Conservation (phyloP, 2,113 vertebrate genomes). For the Phoxinus phoxinus region DNA sequence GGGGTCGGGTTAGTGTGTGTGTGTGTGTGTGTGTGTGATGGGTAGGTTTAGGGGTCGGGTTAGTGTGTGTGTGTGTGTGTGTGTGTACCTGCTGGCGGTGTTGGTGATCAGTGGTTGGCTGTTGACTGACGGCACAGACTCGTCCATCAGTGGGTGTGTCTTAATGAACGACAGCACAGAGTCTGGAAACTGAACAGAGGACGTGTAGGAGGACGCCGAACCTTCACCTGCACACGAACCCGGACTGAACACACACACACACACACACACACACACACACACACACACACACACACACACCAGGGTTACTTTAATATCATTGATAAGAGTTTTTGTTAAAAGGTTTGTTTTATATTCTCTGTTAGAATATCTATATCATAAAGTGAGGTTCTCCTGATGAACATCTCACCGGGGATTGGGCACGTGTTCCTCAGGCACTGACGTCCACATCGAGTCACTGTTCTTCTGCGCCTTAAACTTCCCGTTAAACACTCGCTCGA, state of each 20-base stretch:
- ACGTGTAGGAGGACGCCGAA: slow-evolving; percentile 66
- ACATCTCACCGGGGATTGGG: slow-evolving; percentile 79
- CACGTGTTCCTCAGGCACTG: slow-evolving; percentile 84
- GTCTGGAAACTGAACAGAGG: slow-evolving; percentile 87
- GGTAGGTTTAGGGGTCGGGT: too few species aligned
- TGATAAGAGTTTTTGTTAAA: too few species aligned
- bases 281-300: not conserved
- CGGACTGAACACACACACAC: slow-evolving; percentile 72
- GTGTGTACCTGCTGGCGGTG: slow-evolving; percentile 79
- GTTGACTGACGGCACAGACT: slow-evolving; percentile 76
- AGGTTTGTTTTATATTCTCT: too few species aligned
- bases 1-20: too few species aligned
- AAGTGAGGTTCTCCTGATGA: too few species aligned
- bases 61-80: not conserved
- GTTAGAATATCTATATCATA: too few species aligned
- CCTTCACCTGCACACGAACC: slow-evolving; percentile 86
- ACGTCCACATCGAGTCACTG: slow-evolving; percentile 81
- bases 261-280: too few species aligned
- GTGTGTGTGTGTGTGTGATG: not conserved
- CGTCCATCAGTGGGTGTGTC: slow-evolving; percentile 88
- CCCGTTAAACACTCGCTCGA: slow-evolving; percentile 84
- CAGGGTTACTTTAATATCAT: too few species aligned
- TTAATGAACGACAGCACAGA: slow-evolving; percentile 89
- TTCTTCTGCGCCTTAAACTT: slow-evolving; percentile 88
- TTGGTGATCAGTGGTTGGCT: slow-evolving; percentile 83